Evolutionary conservation across 1,140 invertebrate genomes (phyloP).

Genomic region (Zaprionus camerounensis): DNA sequence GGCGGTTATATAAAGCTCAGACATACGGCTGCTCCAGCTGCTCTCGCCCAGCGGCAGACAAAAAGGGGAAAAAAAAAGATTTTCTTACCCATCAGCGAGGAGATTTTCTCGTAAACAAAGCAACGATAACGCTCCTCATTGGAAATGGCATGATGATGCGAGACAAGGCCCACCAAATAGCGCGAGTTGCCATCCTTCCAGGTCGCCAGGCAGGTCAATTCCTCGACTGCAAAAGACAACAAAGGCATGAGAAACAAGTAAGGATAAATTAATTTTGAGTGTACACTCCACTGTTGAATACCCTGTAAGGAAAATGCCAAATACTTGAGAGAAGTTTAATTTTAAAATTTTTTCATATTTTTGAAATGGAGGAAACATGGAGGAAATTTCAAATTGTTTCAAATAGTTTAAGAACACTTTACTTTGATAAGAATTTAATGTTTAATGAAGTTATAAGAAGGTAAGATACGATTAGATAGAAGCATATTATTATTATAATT

Average conservation of each 20-base stretch:
- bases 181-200: constrained; percentile 95
- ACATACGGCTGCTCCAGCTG: constrained; percentile 51
- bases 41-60: constrained; percentile 24
- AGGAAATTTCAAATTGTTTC: too few species aligned
- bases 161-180: constrained; percentile 92
- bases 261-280: not conserved
- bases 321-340: too few species aligned
- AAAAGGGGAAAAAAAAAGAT: constrained; percentile 23
- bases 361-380: too few species aligned
- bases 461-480: too few species aligned
- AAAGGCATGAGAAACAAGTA: not conserved
- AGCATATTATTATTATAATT: too few species aligned
- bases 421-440: too few species aligned
- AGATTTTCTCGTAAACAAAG: constrained; percentile 94
- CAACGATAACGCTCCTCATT: constrained; percentile 96
- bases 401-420: too few species aligned
- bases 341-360: too few species aligned
- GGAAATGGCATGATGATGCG: constrained; percentile 91
- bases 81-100: constrained; percentile 80
- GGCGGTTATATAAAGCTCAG: constrained; percentile 42
- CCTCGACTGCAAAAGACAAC: constrained; percentile 88
- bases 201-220: constrained; percentile 92
- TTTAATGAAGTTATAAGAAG: too few species aligned
- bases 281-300: not conserved
- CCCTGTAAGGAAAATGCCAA: not conserved